A percentile compares a stretch with the other conserved stretches of the same genome.
phyloP scores from a whole-genome alignment of 2,113 vertebrate species.

The Fregata magnificens region DNA sequence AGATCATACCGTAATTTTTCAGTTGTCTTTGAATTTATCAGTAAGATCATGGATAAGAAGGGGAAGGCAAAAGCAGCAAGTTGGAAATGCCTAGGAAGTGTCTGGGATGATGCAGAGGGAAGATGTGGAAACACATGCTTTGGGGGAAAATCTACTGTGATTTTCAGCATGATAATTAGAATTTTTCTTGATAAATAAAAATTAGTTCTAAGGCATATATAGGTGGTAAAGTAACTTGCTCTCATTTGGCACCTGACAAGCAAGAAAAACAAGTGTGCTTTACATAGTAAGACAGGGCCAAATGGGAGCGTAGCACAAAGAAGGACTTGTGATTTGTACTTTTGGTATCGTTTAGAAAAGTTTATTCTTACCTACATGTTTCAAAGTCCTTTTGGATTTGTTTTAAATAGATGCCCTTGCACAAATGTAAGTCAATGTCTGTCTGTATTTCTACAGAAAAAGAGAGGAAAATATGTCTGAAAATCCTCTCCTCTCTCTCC shows the following conservation, averaged over 20 bases:
- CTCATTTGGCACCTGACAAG: neutral
- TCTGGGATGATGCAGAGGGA: neutral
- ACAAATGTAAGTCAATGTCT: neutral
- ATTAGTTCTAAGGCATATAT: neutral
- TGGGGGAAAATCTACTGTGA: neutral
- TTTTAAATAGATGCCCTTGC: neutral
- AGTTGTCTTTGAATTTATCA: neutral
- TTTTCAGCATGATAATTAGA: neutral
- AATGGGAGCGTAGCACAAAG: neutral
- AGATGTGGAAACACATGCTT: neutral
- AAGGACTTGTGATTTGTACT: neutral
- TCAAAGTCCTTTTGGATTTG: neutral
- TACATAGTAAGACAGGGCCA: neutral
- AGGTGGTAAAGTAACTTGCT: neutral
- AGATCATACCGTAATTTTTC: neutral
- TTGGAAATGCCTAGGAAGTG: neutral
- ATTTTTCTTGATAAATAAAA: neutral
- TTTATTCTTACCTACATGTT: neutral
- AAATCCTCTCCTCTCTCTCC: neutral
- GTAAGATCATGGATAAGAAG: neutral
- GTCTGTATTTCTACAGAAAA: neutral
- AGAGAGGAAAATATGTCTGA: neutral
- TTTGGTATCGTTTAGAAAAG: neutral
- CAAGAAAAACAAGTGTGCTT: neutral
- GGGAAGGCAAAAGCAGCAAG: neutral